Base-by-base conservation (phyloP, 2,888 invertebrate species). In the Erebia aethiops region DNA sequence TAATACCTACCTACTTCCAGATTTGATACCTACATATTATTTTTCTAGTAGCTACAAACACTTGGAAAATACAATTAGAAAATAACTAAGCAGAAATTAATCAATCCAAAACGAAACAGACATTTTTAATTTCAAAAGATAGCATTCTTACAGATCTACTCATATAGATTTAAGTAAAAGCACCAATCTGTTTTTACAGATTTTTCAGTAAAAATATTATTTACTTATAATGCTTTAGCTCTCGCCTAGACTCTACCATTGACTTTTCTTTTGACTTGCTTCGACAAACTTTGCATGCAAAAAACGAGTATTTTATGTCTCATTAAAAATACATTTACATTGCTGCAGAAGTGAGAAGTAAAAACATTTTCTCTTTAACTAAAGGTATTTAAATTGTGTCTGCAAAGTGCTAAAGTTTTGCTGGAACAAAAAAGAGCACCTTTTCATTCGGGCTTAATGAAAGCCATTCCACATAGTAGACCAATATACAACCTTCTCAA, bases 201-300 rank as follows among this genome's bases (percentile, higher is more conserved):
- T 16, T 16, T 54, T 54, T 16, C 18, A 3, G 18, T 18, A 54
- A 18, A 2, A 54, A 9, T 54, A 16, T 54, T n/a, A n/a, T n/a
- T n/a, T n/a, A n/a, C n/a, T 52, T 18, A 54, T 35, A 35, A 35
- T 35, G 18, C 21, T 56, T 35, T 26, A 21, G 14, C 51, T 7
- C 26, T 26, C 26, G 26, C 26, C 26, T 26, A 26, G 7, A 88
- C 89, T 85, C 75, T 78, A 80, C 79, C 79, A 82, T 79, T 77
- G 80, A 76, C 77, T 78, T 61, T 75, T 75, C 77, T 73, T 76
- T 77, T 80, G 84, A 82, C 81, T 82, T 83, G 84, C 79, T 81
- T 82, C 77, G 78, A 70, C 66, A 77, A 83, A 84, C 81, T 87
- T 84, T 83, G 74, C 76, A 90, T 90, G 88, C 79, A 85, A 89